Base-by-base conservation (phyloP, 2,888 invertebrate genomes). In the Morpho helenor region DNA sequence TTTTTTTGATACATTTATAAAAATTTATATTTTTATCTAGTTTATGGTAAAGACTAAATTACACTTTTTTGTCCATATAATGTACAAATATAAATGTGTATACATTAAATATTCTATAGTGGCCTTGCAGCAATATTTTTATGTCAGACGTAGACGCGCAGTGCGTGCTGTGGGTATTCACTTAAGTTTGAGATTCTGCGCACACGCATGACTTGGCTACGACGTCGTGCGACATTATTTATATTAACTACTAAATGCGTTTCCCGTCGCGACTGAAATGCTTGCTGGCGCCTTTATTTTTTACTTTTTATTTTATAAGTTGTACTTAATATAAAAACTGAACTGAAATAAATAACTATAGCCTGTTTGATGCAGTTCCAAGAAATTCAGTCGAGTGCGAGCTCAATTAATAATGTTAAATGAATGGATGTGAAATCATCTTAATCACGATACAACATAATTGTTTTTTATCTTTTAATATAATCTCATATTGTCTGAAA, bases 41-140 rank as follows among this genome's bases (percentile, higher is more conserved):
- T 16, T 16, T 16, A 16, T 16, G 2, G 16, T 16, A 16, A 1
- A 16, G 1, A 16, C 16, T 16, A 16, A 16, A 16, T 16, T 16
- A 16, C 2, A 16, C 16, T 16, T 16, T 16, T 16, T 16, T 16
- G 2, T 16, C 16, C 16, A 31, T 31, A 31, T 31, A 31, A 31
- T 31, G 2, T 31, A 31, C 7, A 43, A 7, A 39, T 45, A 46
- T 16, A 7, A 47, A 22, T 41, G 40, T 9, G 49, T 41, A 9
- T 43, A 43, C 9, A 22, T 61, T 59, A 53, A 44, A 51, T 52
- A 65, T 59, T 61, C 61, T 10, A 42, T 47, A 63, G 65, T 55
- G 57, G 66, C 67, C 66, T 67, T 55, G 58, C 58, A 65, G 71
- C 68, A 73, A 72, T 76, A 76, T 70, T 70, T 76, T 70, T 64